Percentiles rank a stretch among this genome's conserved stretches.
These are phyloP conservation scores for Heliconius himera DNA, from an alignment of 1,140 invertebrate genomes.

Conservation along the genomic window DNA sequence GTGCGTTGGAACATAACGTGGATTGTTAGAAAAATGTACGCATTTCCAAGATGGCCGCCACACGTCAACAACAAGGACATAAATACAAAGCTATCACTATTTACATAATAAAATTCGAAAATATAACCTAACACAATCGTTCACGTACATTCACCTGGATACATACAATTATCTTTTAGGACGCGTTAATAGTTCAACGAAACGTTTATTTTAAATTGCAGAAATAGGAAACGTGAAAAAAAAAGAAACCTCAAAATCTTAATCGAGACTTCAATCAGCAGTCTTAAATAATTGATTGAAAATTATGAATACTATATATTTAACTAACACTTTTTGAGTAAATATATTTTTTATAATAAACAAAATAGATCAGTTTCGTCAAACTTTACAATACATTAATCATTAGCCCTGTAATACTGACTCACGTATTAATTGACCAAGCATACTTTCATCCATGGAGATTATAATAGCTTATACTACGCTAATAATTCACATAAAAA, in stretches of 20 bases:
- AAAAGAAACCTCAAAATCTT: background rate
- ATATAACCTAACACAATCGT: constrained; percentile 39
- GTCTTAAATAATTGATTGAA: constrained; percentile 14
- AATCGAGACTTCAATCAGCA: constrained; percentile 16
- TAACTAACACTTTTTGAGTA: constrained; percentile 8
- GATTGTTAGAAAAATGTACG: background rate
- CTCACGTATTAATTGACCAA: constrained; percentile 72
- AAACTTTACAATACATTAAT: constrained; percentile 26
- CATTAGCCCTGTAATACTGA: constrained; percentile 78
- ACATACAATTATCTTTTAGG: constrained; percentile 35
- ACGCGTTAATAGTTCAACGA: constrained; percentile 25
- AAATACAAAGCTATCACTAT: constrained; percentile 61
- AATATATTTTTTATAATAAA: background rate
- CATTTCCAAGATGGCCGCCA: constrained; percentile 35
- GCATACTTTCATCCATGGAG: constrained; percentile 52
- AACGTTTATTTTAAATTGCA: constrained; percentile 16
- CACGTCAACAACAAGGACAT: constrained; percentile 52
- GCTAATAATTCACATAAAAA: constrained; percentile 77
- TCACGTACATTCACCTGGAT: constrained; percentile 32
- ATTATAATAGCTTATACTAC: constrained; percentile 63
- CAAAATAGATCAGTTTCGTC: constrained; percentile 20
- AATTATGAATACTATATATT: background rate
- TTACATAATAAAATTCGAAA: constrained; percentile 54
- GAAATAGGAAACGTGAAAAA: background rate
- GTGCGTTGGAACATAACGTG: constrained; percentile 16